These are phyloP conservation scores for Chlamydotis undulata DNA, from an alignment of 2,113 vertebrate genomes.

Conservation along the genomic window DNA sequence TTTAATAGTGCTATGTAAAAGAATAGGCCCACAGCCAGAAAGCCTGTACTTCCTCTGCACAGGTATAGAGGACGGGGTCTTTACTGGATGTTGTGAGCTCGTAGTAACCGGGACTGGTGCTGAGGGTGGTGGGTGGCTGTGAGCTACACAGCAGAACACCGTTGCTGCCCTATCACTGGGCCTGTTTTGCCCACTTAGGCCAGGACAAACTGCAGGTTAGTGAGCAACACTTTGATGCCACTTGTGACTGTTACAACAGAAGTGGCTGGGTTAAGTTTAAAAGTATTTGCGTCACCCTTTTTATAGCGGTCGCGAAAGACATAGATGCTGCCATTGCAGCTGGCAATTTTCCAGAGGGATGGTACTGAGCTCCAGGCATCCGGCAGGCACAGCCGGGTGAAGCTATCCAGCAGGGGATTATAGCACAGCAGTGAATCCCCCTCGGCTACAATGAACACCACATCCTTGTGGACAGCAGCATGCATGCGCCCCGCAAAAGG, in stretches of 20 bases:
- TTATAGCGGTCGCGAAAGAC: conserved; percentile 97
- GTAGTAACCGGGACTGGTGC: not conserved
- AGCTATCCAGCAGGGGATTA: conserved; percentile 95
- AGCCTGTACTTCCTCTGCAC: not conserved
- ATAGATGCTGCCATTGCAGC: conserved; percentile 97
- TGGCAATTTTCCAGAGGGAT: conserved; percentile 97
- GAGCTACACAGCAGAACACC: not conserved
- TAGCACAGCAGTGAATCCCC: conserved; percentile 95
- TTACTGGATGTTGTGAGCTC: not conserved
- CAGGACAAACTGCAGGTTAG: conserved; percentile 96
- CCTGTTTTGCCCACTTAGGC: conserved; percentile 75
- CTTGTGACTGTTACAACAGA: conserved; percentile 93
- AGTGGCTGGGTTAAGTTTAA: conserved; percentile 97
- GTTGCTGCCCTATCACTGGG: not conserved
- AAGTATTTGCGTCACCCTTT: conserved; percentile 94
- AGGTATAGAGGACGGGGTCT: not conserved
- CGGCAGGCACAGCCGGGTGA: conserved; percentile 93
- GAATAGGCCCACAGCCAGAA: not conserved
- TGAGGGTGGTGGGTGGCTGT: not conserved
- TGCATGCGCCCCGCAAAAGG: conserved; percentile 97
- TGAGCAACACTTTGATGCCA: conserved; percentile 94
- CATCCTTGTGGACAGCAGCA: conserved; percentile 93
- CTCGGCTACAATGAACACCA: conserved; percentile 95
- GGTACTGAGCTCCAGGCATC: conserved; percentile 95
- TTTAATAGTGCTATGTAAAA: conserved; percentile 9